Base-by-base conservation (phyloP, 2,113 vertebrate species). In the Ptychochromis oligacanthus region DNA sequence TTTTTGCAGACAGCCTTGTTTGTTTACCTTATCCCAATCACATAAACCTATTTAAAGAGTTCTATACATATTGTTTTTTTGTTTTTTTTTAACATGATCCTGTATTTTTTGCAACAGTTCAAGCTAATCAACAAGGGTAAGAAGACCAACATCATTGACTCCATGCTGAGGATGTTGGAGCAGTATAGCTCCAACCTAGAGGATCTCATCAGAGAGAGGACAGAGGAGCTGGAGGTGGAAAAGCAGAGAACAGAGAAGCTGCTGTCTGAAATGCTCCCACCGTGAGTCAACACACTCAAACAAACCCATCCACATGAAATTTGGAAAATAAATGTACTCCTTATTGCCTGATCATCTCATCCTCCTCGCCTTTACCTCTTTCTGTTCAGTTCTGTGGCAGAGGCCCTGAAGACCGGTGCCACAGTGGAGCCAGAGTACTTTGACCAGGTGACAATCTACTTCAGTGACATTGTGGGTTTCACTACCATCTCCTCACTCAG, bases 151-250 rank as follows among this genome's bases (percentile, higher is more conserved):
- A 98, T 99, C 67, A 97, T 98, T 4, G 97, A 99, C 93, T 99
- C 97, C 34, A 98, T 99, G 97, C 91, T 99, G 91, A 92, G 96
- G 67, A 99, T 99, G 97, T 93, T 99, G 91, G 97, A 99, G 86
- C 97, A 98, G 91, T 99, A 99, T 94, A 98, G 97, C 26, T 98
- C 97, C 87, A 98, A 98, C 89, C 93, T 98, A 86, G 97, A 99
- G 92, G 97, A 98, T 84, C 94, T 99, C 82, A 99, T 99, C 86
- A 89, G 95, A 2, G 97, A 99, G 89, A 43, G 97, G 75, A 99
- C 97, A 0, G 97, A 98, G 85, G 97, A 99, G 91, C 94, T 99
- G 80, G 97, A 99, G 93, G 92, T 96, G 82, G 98, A 99, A 93
- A 99, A 99, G 75, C 97, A 98, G 92, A 97, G 97, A 91, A 99